phyloP scores from a whole-genome alignment of 1,140 invertebrate genomes.

The Triops cancriformis region DNA sequence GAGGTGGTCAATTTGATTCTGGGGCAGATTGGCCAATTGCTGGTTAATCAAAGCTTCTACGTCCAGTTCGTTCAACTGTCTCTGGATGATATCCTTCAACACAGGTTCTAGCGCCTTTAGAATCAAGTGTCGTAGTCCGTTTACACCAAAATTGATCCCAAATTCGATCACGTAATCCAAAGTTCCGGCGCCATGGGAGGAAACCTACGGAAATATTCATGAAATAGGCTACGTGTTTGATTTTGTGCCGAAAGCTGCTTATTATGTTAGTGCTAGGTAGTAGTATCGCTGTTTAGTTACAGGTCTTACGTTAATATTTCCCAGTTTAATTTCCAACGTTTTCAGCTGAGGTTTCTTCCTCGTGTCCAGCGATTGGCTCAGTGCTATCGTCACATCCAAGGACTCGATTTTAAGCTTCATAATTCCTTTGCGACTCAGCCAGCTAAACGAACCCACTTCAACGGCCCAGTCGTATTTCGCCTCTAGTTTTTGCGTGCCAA shows the following conservation, averaged over 20 bases:
- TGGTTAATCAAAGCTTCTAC: conserved; percentile 46
- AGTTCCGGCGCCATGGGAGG: conserved; percentile 61
- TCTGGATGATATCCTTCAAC: conserved; percentile 55
- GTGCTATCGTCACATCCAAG: conserved; percentile 48
- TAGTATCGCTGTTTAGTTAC: background rate
- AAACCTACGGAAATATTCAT: conserved; percentile 27
- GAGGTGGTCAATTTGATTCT: background rate
- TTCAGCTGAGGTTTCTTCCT: conserved; percentile 58
- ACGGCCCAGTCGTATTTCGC: conserved; percentile 63
- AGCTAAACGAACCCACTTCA: conserved; percentile 44
- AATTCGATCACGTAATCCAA: conserved; percentile 70
- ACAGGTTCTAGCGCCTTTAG: conserved; percentile 70
- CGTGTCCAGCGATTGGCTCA: conserved; percentile 66
- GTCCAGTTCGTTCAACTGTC: conserved; percentile 59
- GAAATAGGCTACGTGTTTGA: too few species aligned
- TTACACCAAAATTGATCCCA: conserved; percentile 65
- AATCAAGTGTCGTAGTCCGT: conserved; percentile 71
- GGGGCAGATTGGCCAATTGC: background rate
- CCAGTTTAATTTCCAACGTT: conserved; percentile 64
- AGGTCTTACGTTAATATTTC: conserved; percentile 60
- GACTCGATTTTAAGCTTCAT: conserved; percentile 66
- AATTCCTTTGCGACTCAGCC: conserved; percentile 58
- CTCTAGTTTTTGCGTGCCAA: conserved; percentile 65
- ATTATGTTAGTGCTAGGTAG: conserved; percentile 17
- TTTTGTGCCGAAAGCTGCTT: too few species aligned